Percentiles rank a stretch among this genome's conserved stretches.
Conservation (phyloP, 1,140 invertebrate genomes). For the Latrodectus geometricus region DNA sequence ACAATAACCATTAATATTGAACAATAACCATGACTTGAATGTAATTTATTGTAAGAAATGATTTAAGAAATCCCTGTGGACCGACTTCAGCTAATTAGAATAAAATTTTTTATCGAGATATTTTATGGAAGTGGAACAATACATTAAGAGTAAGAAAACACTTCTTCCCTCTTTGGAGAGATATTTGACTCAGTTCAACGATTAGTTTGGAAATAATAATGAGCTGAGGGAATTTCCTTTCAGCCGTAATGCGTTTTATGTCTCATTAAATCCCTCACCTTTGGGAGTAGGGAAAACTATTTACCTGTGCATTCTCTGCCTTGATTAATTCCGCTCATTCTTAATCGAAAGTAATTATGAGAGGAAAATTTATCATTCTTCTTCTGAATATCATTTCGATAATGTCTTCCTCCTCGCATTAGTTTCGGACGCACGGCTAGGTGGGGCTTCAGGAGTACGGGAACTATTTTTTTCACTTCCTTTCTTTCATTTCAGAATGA, state of each 20-base stretch:
- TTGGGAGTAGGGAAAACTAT: neutral
- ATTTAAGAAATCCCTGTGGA: no score
- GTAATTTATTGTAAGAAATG: no score
- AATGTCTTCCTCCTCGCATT: neutral
- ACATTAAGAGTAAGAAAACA: neutral
- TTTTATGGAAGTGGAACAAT: no score
- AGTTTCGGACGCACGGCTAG: neutral
- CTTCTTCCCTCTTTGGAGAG: neutral
- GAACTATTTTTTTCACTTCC: neutral
- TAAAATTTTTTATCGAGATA: no score
- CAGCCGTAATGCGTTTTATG: neutral
- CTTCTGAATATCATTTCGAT: neutral
- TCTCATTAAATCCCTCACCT: neutral
- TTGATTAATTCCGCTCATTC: neutral
- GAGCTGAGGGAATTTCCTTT: constrained; percentile 1
- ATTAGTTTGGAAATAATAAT: neutral
- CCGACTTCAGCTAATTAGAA: no score
- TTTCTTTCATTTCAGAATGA: neutral
- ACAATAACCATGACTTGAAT: no score
- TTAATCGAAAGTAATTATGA: neutral
- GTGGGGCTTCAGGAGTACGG: neutral
- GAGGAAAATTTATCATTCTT: neutral
- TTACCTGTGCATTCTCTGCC: neutral
- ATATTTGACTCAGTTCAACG: neutral
- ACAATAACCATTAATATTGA: no score